These are phyloP conservation scores for Cathartes aura DNA, from an alignment of 2,113 vertebrate species.

Conservation along the genomic window DNA sequence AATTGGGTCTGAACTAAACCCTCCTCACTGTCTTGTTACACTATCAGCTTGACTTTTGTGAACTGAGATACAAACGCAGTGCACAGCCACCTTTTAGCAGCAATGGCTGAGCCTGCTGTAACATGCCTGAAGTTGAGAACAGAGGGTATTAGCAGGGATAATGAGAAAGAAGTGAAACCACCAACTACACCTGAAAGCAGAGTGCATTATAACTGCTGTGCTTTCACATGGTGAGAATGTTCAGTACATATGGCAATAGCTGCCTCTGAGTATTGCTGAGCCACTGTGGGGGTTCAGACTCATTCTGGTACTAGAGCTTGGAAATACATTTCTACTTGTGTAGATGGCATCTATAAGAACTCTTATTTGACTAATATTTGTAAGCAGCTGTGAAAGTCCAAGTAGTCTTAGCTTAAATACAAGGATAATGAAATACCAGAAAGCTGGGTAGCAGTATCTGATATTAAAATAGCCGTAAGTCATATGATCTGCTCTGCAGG, in stretches of 20 bases:
- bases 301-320: not conserved
- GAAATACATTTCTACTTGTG: not conserved
- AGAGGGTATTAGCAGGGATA: not conserved
- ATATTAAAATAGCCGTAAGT: not conserved
- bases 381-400: not conserved
- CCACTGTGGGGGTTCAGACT: not conserved
- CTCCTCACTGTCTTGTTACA: slow-evolving; percentile 45
- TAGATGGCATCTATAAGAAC: not conserved
- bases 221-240: not conserved
- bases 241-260: not conserved
- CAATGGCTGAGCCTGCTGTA: not conserved
- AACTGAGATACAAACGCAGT: not conserved
- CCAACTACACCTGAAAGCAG: not conserved
- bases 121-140: not conserved
- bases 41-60: not conserved
- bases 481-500: not conserved
- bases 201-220: not conserved
- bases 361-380: not conserved
- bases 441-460: not conserved
- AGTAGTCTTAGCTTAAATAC: not conserved
- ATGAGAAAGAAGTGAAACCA: not conserved
- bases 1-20: slow-evolving; percentile 71
- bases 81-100: not conserved
- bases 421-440: not conserved
- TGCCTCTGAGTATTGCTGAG: not conserved